These are phyloP conservation scores for Amblyornis subalaris DNA, from an alignment of 2,113 vertebrate genomes.

Conservation along the genomic window DNA sequence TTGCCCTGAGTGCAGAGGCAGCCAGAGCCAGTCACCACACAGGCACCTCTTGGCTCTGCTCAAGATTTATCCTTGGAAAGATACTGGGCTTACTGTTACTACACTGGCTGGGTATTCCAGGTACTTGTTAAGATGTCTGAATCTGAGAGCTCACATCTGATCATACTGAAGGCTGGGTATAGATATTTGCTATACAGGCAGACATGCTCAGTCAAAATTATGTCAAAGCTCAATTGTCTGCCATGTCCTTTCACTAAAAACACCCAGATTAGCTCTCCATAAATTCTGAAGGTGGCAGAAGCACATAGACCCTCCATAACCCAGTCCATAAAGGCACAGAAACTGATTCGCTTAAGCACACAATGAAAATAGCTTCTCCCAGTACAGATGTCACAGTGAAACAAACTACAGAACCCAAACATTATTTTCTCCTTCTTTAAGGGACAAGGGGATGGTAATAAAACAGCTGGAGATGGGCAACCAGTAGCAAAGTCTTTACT, in stretches of 20 bases:
- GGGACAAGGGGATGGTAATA: background rate
- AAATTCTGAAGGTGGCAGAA: background rate
- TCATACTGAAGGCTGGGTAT: background rate
- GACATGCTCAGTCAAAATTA: background rate
- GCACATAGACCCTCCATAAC: background rate
- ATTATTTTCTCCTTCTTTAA: background rate
- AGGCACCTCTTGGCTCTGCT: background rate
- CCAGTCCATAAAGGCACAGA: background rate
- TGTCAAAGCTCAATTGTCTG: background rate
- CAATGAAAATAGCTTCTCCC: background rate
- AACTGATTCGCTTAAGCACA: background rate
- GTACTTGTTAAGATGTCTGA: background rate
- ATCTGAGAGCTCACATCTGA: fast-evolving
- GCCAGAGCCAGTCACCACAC: fast-evolving
- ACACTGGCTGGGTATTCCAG: background rate
- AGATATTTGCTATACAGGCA: background rate
- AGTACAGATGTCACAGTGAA: background rate
- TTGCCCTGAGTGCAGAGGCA: fast-evolving
- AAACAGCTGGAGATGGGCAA: background rate
- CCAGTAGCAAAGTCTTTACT: background rate
- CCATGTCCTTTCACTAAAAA: background rate
- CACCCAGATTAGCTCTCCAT: background rate
- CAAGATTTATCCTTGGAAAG: background rate
- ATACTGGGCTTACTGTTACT: background rate
- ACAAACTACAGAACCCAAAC: fast-evolving